Evolutionary conservation across 2,113 vertebrate genomes (phyloP).

Genomic region (Pelecanoides urinatrix): DNA sequence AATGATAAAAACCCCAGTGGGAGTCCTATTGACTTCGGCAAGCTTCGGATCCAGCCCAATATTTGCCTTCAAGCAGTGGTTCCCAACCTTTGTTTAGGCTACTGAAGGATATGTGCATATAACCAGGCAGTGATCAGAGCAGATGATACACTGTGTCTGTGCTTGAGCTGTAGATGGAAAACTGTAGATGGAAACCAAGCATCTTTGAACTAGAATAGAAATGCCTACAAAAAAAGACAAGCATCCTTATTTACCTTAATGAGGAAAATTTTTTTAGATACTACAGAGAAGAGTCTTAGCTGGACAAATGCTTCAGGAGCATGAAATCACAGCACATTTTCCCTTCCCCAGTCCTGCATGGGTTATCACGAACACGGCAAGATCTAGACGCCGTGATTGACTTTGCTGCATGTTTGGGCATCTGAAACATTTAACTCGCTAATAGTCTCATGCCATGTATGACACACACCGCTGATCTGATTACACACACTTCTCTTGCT

Average conservation of each 20-base stretch:
- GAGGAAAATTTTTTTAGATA: background rate
- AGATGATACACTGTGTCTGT: background rate
- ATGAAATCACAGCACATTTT: background rate
- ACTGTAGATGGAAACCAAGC: background rate
- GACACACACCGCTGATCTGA: background rate
- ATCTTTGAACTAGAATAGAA: background rate
- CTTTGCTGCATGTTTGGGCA: background rate
- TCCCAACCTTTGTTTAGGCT: background rate
- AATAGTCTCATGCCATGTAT: background rate
- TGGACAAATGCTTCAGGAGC: background rate
- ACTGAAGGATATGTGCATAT: background rate
- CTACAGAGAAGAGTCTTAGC: background rate
- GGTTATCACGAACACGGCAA: fast-evolving
- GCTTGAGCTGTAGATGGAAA: background rate
- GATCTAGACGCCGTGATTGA: fast-evolving
- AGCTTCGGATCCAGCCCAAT: background rate
- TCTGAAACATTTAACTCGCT: background rate
- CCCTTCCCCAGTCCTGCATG: background rate
- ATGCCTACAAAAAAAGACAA: background rate
- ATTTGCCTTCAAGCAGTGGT: background rate
- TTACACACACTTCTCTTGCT: background rate
- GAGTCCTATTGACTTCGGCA: background rate
- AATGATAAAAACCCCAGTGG: constrained; percentile 13
- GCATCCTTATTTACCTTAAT: background rate
- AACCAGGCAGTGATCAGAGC: background rate